A percentile compares a stretch with the other conserved stretches of the same genome.
phyloP scores from a whole-genome alignment of 2,113 vertebrate species.

The Dissostichus mawsoni region DNA sequence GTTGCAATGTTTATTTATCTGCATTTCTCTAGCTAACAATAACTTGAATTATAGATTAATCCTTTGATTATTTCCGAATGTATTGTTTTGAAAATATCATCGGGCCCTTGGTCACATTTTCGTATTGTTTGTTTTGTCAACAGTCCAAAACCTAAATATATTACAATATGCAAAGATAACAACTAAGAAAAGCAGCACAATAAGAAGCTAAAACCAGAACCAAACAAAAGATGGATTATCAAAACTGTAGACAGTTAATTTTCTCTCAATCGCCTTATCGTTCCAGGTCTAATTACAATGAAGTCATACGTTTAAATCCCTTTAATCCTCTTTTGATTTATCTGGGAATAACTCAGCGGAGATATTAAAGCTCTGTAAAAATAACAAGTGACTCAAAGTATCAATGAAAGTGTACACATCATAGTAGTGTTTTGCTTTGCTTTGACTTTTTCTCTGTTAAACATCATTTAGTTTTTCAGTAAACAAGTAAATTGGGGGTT shows the following conservation, averaged over 20 bases:
- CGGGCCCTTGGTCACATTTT: neutral
- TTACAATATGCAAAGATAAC: neutral
- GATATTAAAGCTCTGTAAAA: neutral
- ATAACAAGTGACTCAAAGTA: neutral
- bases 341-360: neutral
- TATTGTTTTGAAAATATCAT: neutral
- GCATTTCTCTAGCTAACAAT: neutral
- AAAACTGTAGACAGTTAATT: neutral
- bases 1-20: neutral
- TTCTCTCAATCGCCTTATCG: neutral
- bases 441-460: constrained; percentile 8
- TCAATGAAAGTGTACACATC: neutral
- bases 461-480: constrained; percentile 4
- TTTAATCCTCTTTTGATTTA: neutral
- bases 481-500: constrained; percentile 13
- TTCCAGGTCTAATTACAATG: neutral
- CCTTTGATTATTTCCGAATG: constrained; percentile 4
- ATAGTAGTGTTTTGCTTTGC: neutral
- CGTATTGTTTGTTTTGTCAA: neutral
- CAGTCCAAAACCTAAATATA: neutral
- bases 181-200: neutral
- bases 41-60: constrained; percentile 30
- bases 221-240: neutral
- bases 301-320: neutral
- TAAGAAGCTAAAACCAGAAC: neutral